Evolutionary conservation across 2,797 vertebrate genomes (phyloP).

Genomic region (Hoplostethus atlanticus): DNA sequence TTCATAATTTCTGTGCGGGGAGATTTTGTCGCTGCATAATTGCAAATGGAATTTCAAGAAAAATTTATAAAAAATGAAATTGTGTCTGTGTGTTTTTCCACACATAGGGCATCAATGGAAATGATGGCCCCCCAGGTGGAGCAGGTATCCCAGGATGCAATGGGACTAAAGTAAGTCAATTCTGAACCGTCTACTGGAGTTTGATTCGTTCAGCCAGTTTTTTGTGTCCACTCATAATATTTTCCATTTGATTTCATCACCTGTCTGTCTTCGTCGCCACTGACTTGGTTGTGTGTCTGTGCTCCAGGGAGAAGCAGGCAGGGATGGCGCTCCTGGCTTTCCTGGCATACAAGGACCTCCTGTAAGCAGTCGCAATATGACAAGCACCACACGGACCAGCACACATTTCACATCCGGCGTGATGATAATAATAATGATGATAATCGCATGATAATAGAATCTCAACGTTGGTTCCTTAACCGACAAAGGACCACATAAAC

Average conservation of each 20-base stretch:
- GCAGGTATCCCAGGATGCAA: constrained; percentile 97
- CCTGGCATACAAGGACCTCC: constrained; percentile 88
- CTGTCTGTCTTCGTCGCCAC: background rate
- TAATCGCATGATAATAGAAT: too few relatives aligned
- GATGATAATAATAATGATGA: too few relatives aligned
- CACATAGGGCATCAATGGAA: constrained; percentile 93
- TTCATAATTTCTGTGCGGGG: too few relatives aligned
- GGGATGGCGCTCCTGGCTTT: constrained; percentile 87
- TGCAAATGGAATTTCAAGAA: too few relatives aligned
- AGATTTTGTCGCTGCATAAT: too few relatives aligned
- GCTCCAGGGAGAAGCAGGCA: constrained; percentile 92
- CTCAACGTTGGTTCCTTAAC: too few relatives aligned
- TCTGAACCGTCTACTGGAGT: background rate
- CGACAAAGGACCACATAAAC: too few relatives aligned
- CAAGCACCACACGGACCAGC: background rate
- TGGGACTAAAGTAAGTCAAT: constrained; percentile 92
- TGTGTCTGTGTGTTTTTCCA: constrained; percentile 8
- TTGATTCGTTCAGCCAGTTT: background rate
- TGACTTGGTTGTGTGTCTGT: constrained; percentile 42
- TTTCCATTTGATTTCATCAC: background rate
- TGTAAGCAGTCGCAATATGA: constrained; percentile 82
- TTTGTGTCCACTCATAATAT: background rate
- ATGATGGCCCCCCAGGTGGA: constrained; percentile 92
- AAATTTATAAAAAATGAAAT: background rate
- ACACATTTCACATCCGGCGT: background rate